phyloP scores from a whole-genome alignment of 23 tunicate species.

The Ciona savignyi region DNA sequence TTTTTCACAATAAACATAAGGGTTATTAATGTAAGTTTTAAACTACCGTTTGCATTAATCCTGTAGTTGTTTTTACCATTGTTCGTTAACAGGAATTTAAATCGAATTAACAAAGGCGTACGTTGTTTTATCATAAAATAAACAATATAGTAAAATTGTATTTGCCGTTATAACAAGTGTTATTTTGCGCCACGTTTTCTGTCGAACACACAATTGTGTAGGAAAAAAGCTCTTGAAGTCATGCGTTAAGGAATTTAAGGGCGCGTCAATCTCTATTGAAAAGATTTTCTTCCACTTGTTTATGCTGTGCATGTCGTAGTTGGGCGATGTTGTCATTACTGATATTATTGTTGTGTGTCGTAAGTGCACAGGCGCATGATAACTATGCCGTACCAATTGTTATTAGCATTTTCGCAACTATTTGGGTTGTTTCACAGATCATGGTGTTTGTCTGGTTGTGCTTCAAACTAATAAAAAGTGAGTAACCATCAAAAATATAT shows the following conservation, averaged over 20 bases:
- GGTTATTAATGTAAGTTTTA: too few relatives aligned
- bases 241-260: background rate
- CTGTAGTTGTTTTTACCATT: too few relatives aligned
- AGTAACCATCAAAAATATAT: background rate
- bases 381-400: constrained; percentile 1
- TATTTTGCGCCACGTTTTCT: too few relatives aligned
- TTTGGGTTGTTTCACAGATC: constrained; percentile 4
- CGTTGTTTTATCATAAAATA: too few relatives aligned
- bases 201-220: too few relatives aligned
- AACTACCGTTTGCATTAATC: too few relatives aligned
- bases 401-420: constrained; percentile 18
- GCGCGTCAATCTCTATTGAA: background rate
- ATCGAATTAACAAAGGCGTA: too few relatives aligned
- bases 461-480: background rate
- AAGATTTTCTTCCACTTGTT: background rate
- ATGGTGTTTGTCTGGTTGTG: background rate
- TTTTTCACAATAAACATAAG: too few relatives aligned
- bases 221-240: background rate
- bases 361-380: constrained; percentile 15
- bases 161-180: too few relatives aligned
- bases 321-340: background rate
- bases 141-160: too few relatives aligned
- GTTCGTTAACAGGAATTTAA: too few relatives aligned
- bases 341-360: background rate
- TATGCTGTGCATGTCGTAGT: background rate